Base-by-base conservation (phyloP, 2,113 vertebrate species). In the Brachyhypopomus occidentalis region DNA sequence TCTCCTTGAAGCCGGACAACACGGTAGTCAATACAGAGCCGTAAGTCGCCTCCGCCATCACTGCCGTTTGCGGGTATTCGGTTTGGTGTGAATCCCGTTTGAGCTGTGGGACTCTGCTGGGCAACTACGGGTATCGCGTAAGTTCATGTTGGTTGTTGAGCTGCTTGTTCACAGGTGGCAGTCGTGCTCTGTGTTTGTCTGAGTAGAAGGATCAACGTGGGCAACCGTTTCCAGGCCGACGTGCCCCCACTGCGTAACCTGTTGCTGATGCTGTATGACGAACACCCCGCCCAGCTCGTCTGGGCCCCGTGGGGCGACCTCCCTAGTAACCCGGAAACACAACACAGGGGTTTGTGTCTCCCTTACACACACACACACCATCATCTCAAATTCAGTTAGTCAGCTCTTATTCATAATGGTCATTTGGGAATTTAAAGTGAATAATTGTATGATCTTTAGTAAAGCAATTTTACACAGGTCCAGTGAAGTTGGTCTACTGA, bases 141-240 rank as follows among this genome's bases (percentile, higher is more conserved):
- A 30, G 30, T 14, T 41, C 23, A 27, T 45, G 30, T 48, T n/a
- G 30, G 22, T 52, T 52, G 41, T 30, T 38, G 41, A 27, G 9
- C 34, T 60, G 41, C 2, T 30, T 72, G 52, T 20, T 58, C 22
- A 71, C 72, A 55, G 16, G 30, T 72, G 14, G 38, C 27, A 17
- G 36, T 22, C n/a, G 25, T 22, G 34, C 0, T 25, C 2, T 62
- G 34, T 34, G 19, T 67, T 5, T 80, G 45, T 84, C 25, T 80
- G 22, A 89, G 77, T 70, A 95, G 94, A 80, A 91, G 90, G 78
- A 94, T 95, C 88, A 95, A 95, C 60, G 83, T 95, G 6, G 94
- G 94, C 38, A 89, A 85, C 17, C 84, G 86, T 3, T 95, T 94
- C 78, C 94, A 95, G 86, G 94, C 93, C 0, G 91, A 94, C 56